Base-by-base conservation (phyloP, 2,888 invertebrate species). In the Lysandra coridon region DNA sequence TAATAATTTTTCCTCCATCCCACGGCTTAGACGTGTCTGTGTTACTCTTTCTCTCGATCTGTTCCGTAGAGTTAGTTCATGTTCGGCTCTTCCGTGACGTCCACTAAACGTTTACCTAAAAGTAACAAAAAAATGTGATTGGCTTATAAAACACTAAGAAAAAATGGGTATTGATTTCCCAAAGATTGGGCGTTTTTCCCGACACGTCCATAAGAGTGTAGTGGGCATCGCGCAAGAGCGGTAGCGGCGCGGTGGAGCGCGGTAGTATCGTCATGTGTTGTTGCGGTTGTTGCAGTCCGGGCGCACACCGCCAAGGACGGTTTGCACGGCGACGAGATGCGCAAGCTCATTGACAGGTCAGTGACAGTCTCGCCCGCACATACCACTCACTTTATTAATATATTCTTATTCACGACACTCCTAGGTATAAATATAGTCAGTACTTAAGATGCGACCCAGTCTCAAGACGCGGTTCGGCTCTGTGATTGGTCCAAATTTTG, bases 271-370 rank as follows among this genome's bases (percentile, higher is more conserved):
- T 93, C 92, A 91, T 93, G 89, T 93, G 92, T 95, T 94, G 93
- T 95, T 95, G 92, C 96, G 95, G 92, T 95, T 94, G 93, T 95
- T 95, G 92, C 96, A 95, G 96, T 96, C 91, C 95, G 96, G 94
- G 96, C 96, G 91, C 96, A 96, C 91, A 95, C 95, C 91, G 95
- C 95, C 96, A 98, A 98, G 97, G 98, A 98, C 96, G 97, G 97
- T 96, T 97, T 98, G 97, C 97, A 97, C 95, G 97, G 97, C 95
- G 98, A 98, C 96, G 98, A 98, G 96, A 98, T 98, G 97, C 97
- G 98, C 96, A 98, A 98, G 97, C 97, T 98, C 95, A 97, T 98
- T 96, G 98, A 98, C 97, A 98, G 98, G 98, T 98, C 96, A 97
- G 96, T 97, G 91, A 85, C 81, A 80, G 83, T 84, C 88, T 79